Base-by-base conservation (phyloP, 2,888 invertebrate species). In the Chrysomela aeneicollis region DNA sequence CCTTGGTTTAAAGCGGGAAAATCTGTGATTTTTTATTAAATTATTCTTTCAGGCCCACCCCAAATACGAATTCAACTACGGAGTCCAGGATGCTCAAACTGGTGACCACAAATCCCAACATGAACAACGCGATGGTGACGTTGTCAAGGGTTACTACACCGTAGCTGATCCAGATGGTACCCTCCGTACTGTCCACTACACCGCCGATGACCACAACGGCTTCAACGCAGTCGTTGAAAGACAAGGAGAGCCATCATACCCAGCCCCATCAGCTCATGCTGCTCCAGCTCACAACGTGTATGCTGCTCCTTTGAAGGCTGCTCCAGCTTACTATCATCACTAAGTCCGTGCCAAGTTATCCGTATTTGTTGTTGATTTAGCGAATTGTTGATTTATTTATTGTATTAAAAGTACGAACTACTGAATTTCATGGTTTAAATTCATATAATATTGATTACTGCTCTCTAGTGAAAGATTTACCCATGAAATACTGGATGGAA, bases 181-280 rank as follows among this genome's bases (percentile, higher is more conserved):
- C 55, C 62, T 76, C n/a, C 70, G 78, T 46, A 76, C 76, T 21
- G 78, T 78, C 6, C 73, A 77, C 64, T 78, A 78, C 69, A 76
- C 78, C 18, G 77, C 78, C 47, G 79, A 79, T 68, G 74, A 73
- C 26, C 72, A 74, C 51, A 78, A 78, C 51, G 77, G 77, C 53
- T 78, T 78, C 69, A 78, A 78, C 65, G 90, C 90, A 30, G 86
- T 89, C 50, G 90, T 90, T 8, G 88, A 89, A 73, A 88, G 86
- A 78, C 84, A 87, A 46, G 89, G 88, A 64, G 88, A 89, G 72
- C 85, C 87, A 32, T 84, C 84, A 0, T 86, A 74, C 54, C 74
- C 72, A 21, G 69, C 72, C 55, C 68, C 70, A 61, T 71, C 67
- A 15, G 65, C 64, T 10, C 35, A 35, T 9, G 6, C 35, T 35